These are phyloP conservation scores for Drosophila paramelanica DNA, from an alignment of 2,888 invertebrate genomes.

Conservation along the genomic window DNA sequence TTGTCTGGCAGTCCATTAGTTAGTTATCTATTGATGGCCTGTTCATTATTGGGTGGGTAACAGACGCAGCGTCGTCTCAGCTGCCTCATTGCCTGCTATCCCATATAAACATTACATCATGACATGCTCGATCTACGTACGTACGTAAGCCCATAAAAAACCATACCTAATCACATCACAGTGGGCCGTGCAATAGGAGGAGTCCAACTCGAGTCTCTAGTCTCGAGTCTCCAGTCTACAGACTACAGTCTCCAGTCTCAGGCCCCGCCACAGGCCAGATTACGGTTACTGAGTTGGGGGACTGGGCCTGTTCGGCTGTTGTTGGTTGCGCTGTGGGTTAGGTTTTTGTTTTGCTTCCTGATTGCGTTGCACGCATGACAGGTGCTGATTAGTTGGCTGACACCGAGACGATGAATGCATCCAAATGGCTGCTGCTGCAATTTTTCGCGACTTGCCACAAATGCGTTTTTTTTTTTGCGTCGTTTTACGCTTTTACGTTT, in stretches of 20 bases:
- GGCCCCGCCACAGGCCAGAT: slow-evolving; percentile 33
- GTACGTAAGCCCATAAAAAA: slow-evolving; percentile 51
- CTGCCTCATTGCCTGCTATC: slow-evolving; percentile 38
- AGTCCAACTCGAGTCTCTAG: slow-evolving; percentile 5
- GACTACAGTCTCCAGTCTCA: background rate
- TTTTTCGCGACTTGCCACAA: slow-evolving; percentile 44
- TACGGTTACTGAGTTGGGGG: slow-evolving; percentile 28
- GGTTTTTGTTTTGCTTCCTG: slow-evolving; percentile 66
- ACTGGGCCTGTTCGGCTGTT: slow-evolving; percentile 13
- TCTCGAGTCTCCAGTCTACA: background rate
- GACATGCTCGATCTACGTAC: slow-evolving; percentile 38
- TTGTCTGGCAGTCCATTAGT: slow-evolving; percentile 37
- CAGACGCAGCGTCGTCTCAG: slow-evolving; percentile 18
- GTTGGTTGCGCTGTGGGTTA: slow-evolving; percentile 34
- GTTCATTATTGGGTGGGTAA: slow-evolving; percentile 39
- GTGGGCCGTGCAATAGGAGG: slow-evolving; percentile 37
- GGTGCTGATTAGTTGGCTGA: slow-evolving; percentile 74
- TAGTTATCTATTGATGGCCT: slow-evolving; percentile 50
- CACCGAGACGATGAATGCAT: slow-evolving; percentile 52
- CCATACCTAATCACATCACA: slow-evolving; percentile 51
- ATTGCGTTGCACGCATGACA: slow-evolving; percentile 73
- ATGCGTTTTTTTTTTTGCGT: slow-evolving; percentile 14
- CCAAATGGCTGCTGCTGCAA: slow-evolving; percentile 46
- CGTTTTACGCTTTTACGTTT: slow-evolving; percentile 7
- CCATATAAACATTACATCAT: slow-evolving; percentile 55